Evolutionary conservation across 2,797 vertebrate species (phyloP).

Genomic region (Rhinophrynus dorsalis): DNA sequence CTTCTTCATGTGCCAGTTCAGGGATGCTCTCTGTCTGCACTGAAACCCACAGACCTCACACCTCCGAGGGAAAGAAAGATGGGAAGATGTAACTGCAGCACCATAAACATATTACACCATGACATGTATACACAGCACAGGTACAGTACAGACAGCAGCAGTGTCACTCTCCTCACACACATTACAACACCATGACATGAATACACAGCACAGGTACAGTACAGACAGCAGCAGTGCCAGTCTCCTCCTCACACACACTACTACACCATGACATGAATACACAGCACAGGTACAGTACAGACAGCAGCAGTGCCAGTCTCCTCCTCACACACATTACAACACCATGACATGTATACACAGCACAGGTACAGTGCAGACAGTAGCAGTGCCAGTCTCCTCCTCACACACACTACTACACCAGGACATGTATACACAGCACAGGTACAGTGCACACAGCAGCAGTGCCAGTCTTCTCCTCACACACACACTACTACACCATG

Average conservation of each 20-base stretch:
- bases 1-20: constrained; percentile 96
- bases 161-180: background rate
- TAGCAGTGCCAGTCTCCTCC: background rate
- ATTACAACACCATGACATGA: background rate
- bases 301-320: too few relatives aligned
- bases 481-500: too few relatives aligned
- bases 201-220: too few relatives aligned
- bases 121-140: background rate
- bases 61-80: constrained; percentile 59
- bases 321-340: too few relatives aligned
- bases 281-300: background rate
- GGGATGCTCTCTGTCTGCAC: constrained; percentile 88
- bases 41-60: constrained; percentile 94
- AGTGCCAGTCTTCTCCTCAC: too few relatives aligned
- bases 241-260: too few relatives aligned
- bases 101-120: too few relatives aligned
- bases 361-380: background rate
- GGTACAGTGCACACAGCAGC: too few relatives aligned
- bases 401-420: background rate
- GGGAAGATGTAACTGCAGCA: background rate
- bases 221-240: too few relatives aligned
- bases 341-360: background rate
- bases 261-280: background rate
- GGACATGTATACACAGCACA: background rate
- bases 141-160: background rate